A percentile compares a stretch with the other conserved stretches of the same genome.
Evolutionary conservation across 2,113 vertebrate genomes (phyloP).

Genomic region (Brachionichthys hirsutus): DNA sequence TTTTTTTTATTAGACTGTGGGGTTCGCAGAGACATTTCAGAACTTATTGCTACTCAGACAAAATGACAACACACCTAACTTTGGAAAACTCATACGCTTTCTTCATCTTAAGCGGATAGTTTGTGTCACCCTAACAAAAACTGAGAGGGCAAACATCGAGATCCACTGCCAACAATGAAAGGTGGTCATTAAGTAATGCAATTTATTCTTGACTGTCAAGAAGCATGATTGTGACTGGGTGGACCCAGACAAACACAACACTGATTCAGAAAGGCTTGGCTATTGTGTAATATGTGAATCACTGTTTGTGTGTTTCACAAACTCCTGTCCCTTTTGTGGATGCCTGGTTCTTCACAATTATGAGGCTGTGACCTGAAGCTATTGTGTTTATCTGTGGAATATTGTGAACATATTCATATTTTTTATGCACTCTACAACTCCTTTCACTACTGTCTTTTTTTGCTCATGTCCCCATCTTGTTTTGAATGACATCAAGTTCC

Average conservation of each 20-base stretch:
- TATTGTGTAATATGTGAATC: too few species aligned
- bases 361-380: too few species aligned
- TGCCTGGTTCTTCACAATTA: too few species aligned
- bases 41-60: conserved; percentile 51
- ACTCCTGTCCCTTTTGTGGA: too few species aligned
- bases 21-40: conserved; percentile 60
- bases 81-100: conserved; percentile 50
- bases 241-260: conserved; percentile 15
- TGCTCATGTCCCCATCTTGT: too few species aligned
- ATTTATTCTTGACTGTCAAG: neutral
- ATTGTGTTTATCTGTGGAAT: too few species aligned
- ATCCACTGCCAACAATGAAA: conserved; percentile 14
- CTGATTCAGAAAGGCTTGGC: too few species aligned
- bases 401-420: too few species aligned
- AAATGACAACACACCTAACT: conserved; percentile 65
- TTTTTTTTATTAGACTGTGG: conserved; percentile 54
- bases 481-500: neutral
- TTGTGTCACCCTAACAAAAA: conserved; percentile 41
- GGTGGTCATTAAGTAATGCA: neutral
- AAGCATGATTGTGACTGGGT: conserved; percentile 25
- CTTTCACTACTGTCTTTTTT: too few species aligned
- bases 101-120: conserved; percentile 27
- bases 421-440: too few species aligned
- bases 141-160: conserved; percentile 21
- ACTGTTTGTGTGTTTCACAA: too few species aligned